Percentiles rank a stretch among this genome's conserved stretches.
phyloP scores from a whole-genome alignment of 2,113 vertebrate species.

The Labeo rohita region DNA sequence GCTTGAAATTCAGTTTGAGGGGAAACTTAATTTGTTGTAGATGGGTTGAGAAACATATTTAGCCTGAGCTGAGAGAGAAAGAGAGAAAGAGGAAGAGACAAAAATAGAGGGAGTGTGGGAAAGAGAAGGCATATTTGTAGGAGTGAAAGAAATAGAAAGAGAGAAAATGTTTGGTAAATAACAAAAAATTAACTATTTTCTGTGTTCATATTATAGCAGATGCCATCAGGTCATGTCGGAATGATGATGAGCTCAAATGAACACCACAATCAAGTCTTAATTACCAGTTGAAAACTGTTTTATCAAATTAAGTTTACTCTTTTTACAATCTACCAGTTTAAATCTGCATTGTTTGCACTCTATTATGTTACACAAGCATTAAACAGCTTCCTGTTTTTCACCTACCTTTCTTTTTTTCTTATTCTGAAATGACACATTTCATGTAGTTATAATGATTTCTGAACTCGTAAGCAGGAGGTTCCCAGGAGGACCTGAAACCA shows the following conservation, averaged over 20 bases:
- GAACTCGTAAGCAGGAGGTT: not conserved
- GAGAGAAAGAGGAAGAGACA: constrained; percentile 11
- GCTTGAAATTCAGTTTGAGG: constrained; percentile 98
- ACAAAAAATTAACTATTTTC: constrained; percentile 64
- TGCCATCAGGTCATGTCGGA: not conserved
- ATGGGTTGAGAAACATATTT: constrained; percentile 95
- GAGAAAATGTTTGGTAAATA: constrained; percentile 69
- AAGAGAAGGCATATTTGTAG: constrained; percentile 27
- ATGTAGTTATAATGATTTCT: constrained; percentile 12
- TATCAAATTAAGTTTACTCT: not conserved
- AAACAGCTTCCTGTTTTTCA: constrained; percentile 31
- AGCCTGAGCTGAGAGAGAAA: constrained; percentile 74
- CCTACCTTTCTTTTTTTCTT: not conserved
- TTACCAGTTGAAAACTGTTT: not conserved
- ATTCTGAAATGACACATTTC: not conserved
- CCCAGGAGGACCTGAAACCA: not conserved
- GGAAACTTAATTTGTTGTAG: constrained; percentile 97
- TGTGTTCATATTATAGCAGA: constrained; percentile 71
- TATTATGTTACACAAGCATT: constrained; percentile 66
- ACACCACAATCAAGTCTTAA: not conserved
- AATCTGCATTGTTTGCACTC: constrained; percentile 71
- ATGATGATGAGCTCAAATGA: constrained; percentile 56
- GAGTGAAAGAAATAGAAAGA: constrained; percentile 13
- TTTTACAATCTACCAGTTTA: constrained; percentile 51
- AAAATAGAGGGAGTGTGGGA: constrained; percentile 14